Base-by-base conservation (phyloP, 92 coral and sea anemone genomes). In the Phenganax subtilis region DNA sequence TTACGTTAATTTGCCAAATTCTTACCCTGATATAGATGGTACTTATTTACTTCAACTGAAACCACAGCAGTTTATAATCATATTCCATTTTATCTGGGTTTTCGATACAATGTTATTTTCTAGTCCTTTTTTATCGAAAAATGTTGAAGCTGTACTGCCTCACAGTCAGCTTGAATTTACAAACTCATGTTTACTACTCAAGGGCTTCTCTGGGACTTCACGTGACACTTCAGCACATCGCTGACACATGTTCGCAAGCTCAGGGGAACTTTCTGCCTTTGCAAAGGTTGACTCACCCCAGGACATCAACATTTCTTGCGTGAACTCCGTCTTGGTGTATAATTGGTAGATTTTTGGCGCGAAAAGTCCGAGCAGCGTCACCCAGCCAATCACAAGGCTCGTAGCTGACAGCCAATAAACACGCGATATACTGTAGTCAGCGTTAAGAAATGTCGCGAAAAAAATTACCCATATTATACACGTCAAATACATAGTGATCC, bases 401-500 rank as follows among this genome's bases (percentile, higher is more conserved):
- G 92, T 87, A 1, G 80, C 69, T 17, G 89, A 83, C 11, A 57
- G 63, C 72, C 91, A 88, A 16, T 86, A 81, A 12, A 87, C 85
- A 52, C 86, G 88, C 77, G 88, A 85, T 51, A 90, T 86, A 20
- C 88, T 53, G 75, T 89, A 90, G 29, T 76, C 75, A 0, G 92
- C 87, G 57, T 90, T 92, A 14, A 92, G 84, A 27, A 90, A 92
- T 72, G 90, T 88, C 17, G 97, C 92, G 53, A 92, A 82, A 72
- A 88, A 88, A 72, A 90, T 66, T 9, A 92, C 84, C 97, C 97
- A 92, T 27, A 90, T 91, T 12, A 90, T 84, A 44, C 97, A 92
- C 28, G 90, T 88, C 12, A 92, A 61, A 54, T 92, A 92, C 90
- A 91, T 86, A 10, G 93, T 88, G 29, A 92, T 85, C 25, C 92